Evolutionary conservation across 2,888 invertebrate species (phyloP), one percentile per base, ranked within the genome.

Genomic region (Unio pictorum): DNA sequence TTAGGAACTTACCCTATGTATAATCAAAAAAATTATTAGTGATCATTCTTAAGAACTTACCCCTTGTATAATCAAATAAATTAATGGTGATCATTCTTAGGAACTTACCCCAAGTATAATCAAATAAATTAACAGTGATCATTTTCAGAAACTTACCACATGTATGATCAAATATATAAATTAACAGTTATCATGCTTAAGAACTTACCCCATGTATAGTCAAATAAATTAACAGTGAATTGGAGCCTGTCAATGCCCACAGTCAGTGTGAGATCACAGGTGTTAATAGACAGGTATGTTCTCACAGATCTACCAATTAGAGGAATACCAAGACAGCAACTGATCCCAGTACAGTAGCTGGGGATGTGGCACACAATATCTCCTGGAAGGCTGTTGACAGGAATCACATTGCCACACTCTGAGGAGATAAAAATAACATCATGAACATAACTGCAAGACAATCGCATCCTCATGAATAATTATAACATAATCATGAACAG

Each of bases 261-360:
- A 15, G 17, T 45, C 34, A 69, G 26, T 57, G 57, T 34, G 18
- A 56, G 28, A 23, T 64, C 57, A 65, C 69, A 69, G 8, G 64
- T 61, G n/a, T 61, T 61, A 0, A 69, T 55, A 5, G 18, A 18
- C 4, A 69, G 23, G 28, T 56, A 60, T 5, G 59, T 57, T 61
- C 57, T 57, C 11, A 65, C 55, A 23, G 64, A n/a, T 54, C 69
- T 65, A 20, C 65, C 55, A 54, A 59, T 68, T 55, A 45, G 34
- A 6, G 55, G n/a, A 11, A 66, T 62, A n/a, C 63, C 55, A n/a
- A 64, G n/a, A 45, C 73, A 73, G 60, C 73, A 73, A 18, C 66
- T 61, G 20, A 70, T 57, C 11, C 69, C 69, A 5, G 72, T 72
- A 72, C 72, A 72, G 6, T 64, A 60, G 20, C 62, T 45, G 7